Evolutionary conservation across 2,797 vertebrate species (phyloP).

Genomic region (Masticophis lateralis): DNA sequence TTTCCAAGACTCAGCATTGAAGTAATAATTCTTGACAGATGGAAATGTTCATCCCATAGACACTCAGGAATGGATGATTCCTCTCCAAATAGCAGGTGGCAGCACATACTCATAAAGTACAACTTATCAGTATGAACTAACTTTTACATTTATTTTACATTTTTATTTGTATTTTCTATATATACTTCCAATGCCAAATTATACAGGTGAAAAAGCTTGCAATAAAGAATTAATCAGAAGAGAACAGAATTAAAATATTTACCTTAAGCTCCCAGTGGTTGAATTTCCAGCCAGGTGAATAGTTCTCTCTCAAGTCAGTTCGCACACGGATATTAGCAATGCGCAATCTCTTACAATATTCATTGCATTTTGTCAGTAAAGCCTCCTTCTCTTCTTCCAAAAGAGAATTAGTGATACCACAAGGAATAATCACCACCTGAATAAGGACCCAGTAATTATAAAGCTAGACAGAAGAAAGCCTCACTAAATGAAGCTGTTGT

Average conservation of each 20-base stretch:
- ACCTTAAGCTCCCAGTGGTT: slow-evolving; percentile 99
- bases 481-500: neutral
- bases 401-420: slow-evolving; percentile 90
- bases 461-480: neutral
- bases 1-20: neutral
- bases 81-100: neutral
- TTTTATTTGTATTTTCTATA: neutral
- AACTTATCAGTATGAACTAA: neutral
- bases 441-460: neutral
- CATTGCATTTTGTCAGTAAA: slow-evolving; percentile 82
- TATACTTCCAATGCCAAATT: neutral
- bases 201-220: neutral
- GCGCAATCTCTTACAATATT: slow-evolving; percentile 79
- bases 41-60: neutral
- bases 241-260: slow-evolving; percentile 1
- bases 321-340: slow-evolving; percentile 78
- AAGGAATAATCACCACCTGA: slow-evolving; percentile 94
- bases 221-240: neutral
- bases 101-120: neutral
- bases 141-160: neutral
- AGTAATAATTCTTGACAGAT: neutral
- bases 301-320: slow-evolving; percentile 89
- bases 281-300: slow-evolving; percentile 99
- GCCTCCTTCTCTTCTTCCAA: slow-evolving; percentile 85
- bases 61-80: neutral